Evolutionary conservation across 2,113 vertebrate genomes (phyloP).

Genomic region (Gallinago undulata): DNA sequence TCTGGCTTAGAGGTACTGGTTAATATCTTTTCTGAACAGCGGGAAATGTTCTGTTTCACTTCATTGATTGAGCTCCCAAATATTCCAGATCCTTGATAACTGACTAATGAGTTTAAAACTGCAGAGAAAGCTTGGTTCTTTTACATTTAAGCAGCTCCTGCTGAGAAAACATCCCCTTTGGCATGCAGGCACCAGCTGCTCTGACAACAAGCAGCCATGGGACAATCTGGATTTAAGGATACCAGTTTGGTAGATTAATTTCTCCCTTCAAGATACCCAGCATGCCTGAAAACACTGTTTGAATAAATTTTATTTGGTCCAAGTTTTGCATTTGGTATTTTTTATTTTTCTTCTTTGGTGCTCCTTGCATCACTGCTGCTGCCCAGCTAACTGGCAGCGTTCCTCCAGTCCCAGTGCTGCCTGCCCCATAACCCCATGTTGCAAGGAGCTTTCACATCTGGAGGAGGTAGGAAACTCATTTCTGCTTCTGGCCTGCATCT

Average conservation of each 20-base stretch:
- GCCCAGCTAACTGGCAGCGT: rapidly evolving
- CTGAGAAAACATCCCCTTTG: neutral
- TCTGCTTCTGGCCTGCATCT: neutral
- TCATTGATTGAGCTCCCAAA: neutral
- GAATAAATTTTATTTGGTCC: neutral
- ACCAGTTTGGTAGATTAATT: neutral
- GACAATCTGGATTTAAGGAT: neutral
- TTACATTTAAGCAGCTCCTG: neutral
- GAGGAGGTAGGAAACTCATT: neutral
- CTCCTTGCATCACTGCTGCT: neutral
- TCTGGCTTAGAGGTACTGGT: neutral
- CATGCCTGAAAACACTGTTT: neutral
- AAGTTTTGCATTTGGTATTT: neutral
- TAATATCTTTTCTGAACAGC: neutral
- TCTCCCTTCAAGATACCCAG: neutral
- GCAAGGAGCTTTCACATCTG: neutral
- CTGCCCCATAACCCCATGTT: neutral
- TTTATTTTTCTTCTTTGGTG: neutral
- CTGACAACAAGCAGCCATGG: neutral
- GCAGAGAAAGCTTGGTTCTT: neutral
- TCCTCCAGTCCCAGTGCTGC: neutral
- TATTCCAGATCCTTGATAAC: neutral
- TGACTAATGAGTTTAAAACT: neutral
- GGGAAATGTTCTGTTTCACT: neutral
- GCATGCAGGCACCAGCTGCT: neutral